Conservation (phyloP, 2,797 vertebrate genomes). For the Mastacembelus armatus region DNA sequence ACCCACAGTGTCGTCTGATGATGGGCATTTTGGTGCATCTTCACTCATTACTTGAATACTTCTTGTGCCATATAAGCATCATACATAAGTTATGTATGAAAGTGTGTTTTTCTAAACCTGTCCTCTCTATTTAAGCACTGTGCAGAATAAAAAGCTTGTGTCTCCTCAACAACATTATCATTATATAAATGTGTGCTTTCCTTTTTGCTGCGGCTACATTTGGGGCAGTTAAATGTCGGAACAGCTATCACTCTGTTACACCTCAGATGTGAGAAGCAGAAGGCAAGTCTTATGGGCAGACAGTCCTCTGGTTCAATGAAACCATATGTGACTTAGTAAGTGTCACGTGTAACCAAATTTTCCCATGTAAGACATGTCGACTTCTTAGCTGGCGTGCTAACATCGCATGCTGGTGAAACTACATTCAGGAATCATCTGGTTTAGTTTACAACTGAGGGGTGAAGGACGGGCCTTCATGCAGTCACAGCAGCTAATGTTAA, state of each 20-base stretch:
- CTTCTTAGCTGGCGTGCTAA: not conserved
- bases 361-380: too few species aligned
- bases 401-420: not conserved
- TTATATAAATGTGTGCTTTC: not conserved
- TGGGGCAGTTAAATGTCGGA: slow-evolving; percentile 38
- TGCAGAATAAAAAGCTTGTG: too few species aligned
- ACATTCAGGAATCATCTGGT: not conserved
- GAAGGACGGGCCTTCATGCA: not conserved
- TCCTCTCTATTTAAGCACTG: too few species aligned
- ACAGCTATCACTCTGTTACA: slow-evolving; percentile 26
- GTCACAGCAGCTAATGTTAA: too few species aligned
- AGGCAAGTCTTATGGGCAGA: slow-evolving; percentile 39
- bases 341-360: not conserved
- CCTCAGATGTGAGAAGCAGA: slow-evolving; percentile 30
- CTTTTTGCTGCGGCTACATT: not conserved
- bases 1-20: too few species aligned
- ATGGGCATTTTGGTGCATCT: too few species aligned
- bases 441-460: not conserved
- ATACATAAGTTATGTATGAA: too few species aligned
- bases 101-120: too few species aligned
- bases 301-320: slow-evolving; percentile 28
- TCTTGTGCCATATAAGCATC: too few species aligned
- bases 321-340: slow-evolving; percentile 11
- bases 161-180: not conserved
- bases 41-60: too few species aligned